Evolutionary conservation across 1,140 invertebrate genomes (phyloP), one percentile per base, ranked within the genome.

Genomic region (Drosophila azteca): DNA sequence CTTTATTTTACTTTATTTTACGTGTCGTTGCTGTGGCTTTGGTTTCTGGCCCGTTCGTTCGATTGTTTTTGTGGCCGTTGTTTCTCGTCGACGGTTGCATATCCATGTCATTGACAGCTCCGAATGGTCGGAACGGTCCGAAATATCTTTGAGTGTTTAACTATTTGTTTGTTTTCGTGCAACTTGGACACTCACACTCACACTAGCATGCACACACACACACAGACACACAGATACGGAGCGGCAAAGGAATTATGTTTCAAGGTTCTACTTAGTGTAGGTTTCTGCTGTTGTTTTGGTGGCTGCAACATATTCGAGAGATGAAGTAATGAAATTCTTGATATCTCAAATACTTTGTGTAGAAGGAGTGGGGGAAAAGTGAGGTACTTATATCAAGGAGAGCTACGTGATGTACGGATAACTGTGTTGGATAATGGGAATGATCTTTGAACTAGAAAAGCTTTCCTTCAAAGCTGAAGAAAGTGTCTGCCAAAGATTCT

Each of bases 101-200:
- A 87, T 82, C 66, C 82, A 87, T 87, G 82, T 82, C 82, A 85
- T 85, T 82, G 82, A 87, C 82, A 87, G 82, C 82, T 77, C 50
- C 43, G 46, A 57, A 57, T 73, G 70, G 63, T 44, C 54, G 45
- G 54, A 59, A 59, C 8, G 57, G 26, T 41, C 39, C 17, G 45
- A 55, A 31, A 72, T 50, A 45, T 58, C 15, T 39, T 29, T 45
- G 46, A 79, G 66, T 68, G 54, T 50, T 71, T 79, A 76, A 68
- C 62, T 71, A 76, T 84, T 84, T 83, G 71, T 84, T 68, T 75
- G 69, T 50, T 54, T 48, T 69, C 35, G 35, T 39, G 35, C 35
- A 39, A 53, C 31, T 57, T 48, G 35, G 35, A 41, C 64, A 68
- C 60, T 54, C 15, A 41, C 3, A 22, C 53, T n/a, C n/a, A 39